Base-by-base conservation (phyloP, 2,113 vertebrate genomes). In the Pollachius pollachius region DNA sequence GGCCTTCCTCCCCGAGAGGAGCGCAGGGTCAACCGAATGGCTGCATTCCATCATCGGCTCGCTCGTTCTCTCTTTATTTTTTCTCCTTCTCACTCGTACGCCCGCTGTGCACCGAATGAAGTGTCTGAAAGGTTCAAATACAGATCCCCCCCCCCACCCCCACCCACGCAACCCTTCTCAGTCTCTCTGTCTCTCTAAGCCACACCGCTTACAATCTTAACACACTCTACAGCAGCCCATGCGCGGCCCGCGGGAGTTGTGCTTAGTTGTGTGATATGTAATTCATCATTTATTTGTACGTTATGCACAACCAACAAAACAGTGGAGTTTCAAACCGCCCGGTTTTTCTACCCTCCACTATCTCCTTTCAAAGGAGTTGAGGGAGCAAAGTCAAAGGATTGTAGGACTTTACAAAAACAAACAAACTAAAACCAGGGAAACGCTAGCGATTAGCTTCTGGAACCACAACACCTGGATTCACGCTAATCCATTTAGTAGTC, bases 1-100 rank as follows among this genome's bases (percentile, higher is more conserved):
- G 8, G 87, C 90, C 92, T 98, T 99, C 96, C 96, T 96, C 93
- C 89, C 84, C 75, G 87, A 89, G 94, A 93, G 90, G 90, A 89
- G 94, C 94, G 93, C 85, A 92, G 93, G 95, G 96, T 96, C 94
- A 96, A 81, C 79, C 89, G 90, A 93, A 95, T 95, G 94, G 91
- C 92, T 90, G 91, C 91, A 94, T 95, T 95, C 93, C 92, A 94
- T 93, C 87, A 90, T 84, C 88, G 67, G 82, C 82, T 86, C 17
- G 3, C 54, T 56, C 17, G 1, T 56, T 16, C 13, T 56, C 54
- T 15, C 52, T 52, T 16, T n/a, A n/a, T n/a, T n/a, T n/a, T 56
- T 56, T 56, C 5, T 56, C 54, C 54, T 16, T 56, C 17, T 56
- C 5, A 1, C 17, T 56, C 17, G 15, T 16, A 16, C 17, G 54